Evolutionary conservation across 2,888 invertebrate genomes (phyloP), one percentile per base, ranked within the genome.

Genomic region (Smittia sp.): DNA sequence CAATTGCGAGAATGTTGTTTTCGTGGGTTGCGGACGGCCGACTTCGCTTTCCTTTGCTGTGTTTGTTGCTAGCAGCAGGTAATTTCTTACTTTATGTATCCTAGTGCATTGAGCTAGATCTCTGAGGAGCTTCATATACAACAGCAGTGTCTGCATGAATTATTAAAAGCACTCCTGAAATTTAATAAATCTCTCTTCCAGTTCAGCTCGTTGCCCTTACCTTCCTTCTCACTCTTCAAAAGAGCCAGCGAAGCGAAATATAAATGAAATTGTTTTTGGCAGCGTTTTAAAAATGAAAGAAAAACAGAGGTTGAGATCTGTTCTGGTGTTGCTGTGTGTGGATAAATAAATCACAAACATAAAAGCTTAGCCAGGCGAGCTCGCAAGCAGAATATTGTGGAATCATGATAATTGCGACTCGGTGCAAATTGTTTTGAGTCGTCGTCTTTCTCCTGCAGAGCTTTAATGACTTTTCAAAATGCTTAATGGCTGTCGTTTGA

Each of bases 21-120:
- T 25, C 69, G 22, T 11, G 46, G 32, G 25, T 69, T 22, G 52
- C 24, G 52, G 54, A 69, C 25, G 52, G 18, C 18, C 52, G 69
- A 41, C 41, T 69, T 22, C 25, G 69, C 18, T 27, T 69, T 27
- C 69, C 69, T 54, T 69, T 69, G 27, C 27, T 69, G 27, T 69
- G 52, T 69, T 22, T 69, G 69, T 69, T 69, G 25, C 54, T 69
- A 54, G 54, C 69, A 69, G 54, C 69, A 69, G 69, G 69, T 69
- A 69, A 69, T 69, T 69, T 54, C 52, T 54, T 41, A 39, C 41
- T 41, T 66, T 66, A 39, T 39, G 11, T 15, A 52, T 2, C 67
- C 15, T 9, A 67, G 4, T 67, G 52, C 18, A 38, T 18, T 7
- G 52, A 67, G 20, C 11, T 11, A 41, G 18, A 18, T 18, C 9